Evolutionary conservation across 2,797 vertebrate species (phyloP).

Genomic region (Parauchenoglanis punctatus): DNA sequence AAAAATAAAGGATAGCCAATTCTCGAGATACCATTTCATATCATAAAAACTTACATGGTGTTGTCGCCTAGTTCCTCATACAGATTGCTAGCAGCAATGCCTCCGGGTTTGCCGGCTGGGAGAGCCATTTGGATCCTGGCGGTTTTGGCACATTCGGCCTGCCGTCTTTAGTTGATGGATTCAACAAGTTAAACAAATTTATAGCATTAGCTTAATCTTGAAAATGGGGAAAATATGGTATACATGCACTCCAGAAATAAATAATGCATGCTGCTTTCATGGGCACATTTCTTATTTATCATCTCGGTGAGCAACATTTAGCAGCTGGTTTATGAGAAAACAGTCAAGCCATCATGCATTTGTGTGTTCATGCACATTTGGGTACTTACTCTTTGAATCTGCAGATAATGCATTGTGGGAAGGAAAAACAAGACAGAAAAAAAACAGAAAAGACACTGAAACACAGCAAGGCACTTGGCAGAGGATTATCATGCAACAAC

Average conservation of each 20-base stretch:
- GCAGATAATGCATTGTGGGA: constrained; percentile 59
- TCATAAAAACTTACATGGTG: constrained; percentile 87
- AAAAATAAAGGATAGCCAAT: background rate
- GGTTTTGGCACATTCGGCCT: constrained; percentile 96
- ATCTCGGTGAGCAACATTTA: constrained; percentile 25
- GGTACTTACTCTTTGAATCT: constrained; percentile 99
- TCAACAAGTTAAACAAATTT: constrained; percentile 45
- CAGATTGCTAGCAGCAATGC: constrained; percentile 84
- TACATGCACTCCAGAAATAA: constrained; percentile 36
- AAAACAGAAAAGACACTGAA: constrained; percentile 47
- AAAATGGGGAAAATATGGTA: constrained; percentile 27
- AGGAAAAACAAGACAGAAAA: constrained; percentile 36
- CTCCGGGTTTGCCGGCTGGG: constrained; percentile 86
- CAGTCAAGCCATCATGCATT: background rate
- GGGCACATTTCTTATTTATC: constrained; percentile 41
- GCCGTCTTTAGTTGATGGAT: constrained; percentile 76
- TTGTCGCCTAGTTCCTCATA: constrained; percentile 95
- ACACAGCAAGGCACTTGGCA: constrained; percentile 27
- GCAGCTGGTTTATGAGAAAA: constrained; percentile 12
- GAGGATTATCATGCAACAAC: constrained; percentile 13
- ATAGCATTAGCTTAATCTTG: constrained; percentile 19
- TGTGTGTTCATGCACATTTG: constrained; percentile 8
- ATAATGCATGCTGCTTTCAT: constrained; percentile 29
- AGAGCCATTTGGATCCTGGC: constrained; percentile 93
- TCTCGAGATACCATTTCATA: background rate